These are phyloP conservation scores for Achatina immaculata DNA, from an alignment of 1,140 invertebrate species.

Conservation along the genomic window DNA sequence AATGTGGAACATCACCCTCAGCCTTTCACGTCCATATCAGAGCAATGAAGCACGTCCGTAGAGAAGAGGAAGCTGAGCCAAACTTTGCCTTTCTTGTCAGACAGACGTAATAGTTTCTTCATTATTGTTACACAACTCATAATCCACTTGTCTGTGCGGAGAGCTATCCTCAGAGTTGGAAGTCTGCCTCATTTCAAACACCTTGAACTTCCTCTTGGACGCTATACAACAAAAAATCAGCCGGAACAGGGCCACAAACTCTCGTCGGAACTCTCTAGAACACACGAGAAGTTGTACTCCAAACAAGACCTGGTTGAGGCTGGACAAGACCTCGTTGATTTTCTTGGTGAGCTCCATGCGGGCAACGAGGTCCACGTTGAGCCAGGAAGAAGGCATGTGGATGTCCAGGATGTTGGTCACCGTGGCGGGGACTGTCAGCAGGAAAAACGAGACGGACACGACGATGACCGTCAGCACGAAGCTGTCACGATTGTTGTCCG, in stretches of 20 bases:
- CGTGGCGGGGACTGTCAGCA: slow-evolving; percentile 60
- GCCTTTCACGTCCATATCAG: no score
- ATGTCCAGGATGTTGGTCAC: slow-evolving; percentile 59
- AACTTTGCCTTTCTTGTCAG: no score
- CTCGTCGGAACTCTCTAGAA: slow-evolving; percentile 36
- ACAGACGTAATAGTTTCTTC: slow-evolving; percentile 20
- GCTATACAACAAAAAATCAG: slow-evolving; percentile 27
- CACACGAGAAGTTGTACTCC: slow-evolving; percentile 41
- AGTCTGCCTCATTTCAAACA: slow-evolving; percentile 45
- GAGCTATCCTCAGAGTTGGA: slow-evolving; percentile 31
- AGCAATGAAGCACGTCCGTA: no score
- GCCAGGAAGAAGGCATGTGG: slow-evolving; percentile 53
- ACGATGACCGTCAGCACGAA: slow-evolving; percentile 53
- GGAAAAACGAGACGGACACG: slow-evolving; percentile 57
- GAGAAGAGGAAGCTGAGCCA: no score
- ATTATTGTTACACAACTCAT: slow-evolving; percentile 27
- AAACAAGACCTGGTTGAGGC: slow-evolving; percentile 39
- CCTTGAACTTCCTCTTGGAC: slow-evolving; percentile 37
- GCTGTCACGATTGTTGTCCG: slow-evolving; percentile 29
- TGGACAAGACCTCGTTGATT: slow-evolving; percentile 44
- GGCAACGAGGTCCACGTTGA: slow-evolving; percentile 43
- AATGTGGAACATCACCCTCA: no score
- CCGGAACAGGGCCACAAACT: slow-evolving; percentile 17
- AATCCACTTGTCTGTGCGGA: slow-evolving; percentile 17
- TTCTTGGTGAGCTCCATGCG: slow-evolving; percentile 49